Base-by-base conservation (phyloP, 2,113 vertebrate genomes). In the Sakesphorus luctuosus region DNA sequence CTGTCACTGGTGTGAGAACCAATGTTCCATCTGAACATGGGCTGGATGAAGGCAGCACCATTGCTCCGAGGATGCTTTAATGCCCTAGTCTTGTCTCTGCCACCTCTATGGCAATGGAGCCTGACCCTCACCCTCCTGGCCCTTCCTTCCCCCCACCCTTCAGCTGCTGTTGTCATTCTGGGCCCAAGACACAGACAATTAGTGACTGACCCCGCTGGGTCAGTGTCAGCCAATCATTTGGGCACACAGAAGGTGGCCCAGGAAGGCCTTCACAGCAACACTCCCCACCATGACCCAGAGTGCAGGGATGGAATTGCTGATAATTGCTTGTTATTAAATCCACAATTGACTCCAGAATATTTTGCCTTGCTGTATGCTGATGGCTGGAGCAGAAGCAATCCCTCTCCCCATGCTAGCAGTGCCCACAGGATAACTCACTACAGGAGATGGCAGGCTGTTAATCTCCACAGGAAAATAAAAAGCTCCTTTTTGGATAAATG, bases 211-310 rank as follows among this genome's bases (percentile, higher is more conserved):
- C 21, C 46, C 56, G 24, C 68, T 10, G 56, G 63, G 28, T 13
- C 52, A 44, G 12, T 24, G 47, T 25, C 75, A 43, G 63, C 4
- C 12, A 0, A 2, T 17, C 15, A 12, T 15, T 20, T 17, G 47
- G 47, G 46, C 55, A 85, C 3, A 25, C 26, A 36, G 13, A 13
- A 18, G 24, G 1, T 0, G 4, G 10, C 4, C 3, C 50, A 36
- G 80, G 26, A 7, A 9, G 44, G 59, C 31, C 71, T 12, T 6
- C 35, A 2, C 52, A 31, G 49, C 20, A 24, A 24, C 13, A 3
- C 3, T 2, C 2, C 38, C 3, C 1, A 11, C 28, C 31, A 11
- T 2, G 9, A 66, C 4, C 19, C 24, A n/a, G 50, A 50, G 18
- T 2, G 46, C 13, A 62, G 17, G 7, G 55, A 43, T 35, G 35